Evolutionary conservation across 1,140 invertebrate genomes (phyloP).

Genomic region (Lamellibrachia luymesi): DNA sequence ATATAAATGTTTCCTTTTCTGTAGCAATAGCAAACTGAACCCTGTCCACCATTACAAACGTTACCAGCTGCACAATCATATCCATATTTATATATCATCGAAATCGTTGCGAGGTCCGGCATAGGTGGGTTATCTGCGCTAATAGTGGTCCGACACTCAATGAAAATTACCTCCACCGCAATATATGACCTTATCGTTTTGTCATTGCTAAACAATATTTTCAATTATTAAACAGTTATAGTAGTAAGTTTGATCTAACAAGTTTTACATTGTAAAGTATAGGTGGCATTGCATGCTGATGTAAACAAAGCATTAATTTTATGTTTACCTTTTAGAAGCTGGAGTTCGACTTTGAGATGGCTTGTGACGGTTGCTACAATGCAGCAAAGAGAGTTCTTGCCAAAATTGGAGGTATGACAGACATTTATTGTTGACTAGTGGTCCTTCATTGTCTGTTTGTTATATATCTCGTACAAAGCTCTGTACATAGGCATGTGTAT

Average conservation of each 20-base stretch:
- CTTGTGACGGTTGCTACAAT: constrained; percentile 80
- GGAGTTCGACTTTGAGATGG: constrained; percentile 82
- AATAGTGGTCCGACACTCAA: not conserved
- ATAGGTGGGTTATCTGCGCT: not conserved
- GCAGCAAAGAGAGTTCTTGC: constrained; percentile 75
- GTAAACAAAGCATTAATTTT: too few species aligned
- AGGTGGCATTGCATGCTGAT: too few species aligned
- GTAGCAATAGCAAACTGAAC: not conserved
- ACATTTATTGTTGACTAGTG: not conserved
- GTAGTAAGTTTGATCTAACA: too few species aligned
- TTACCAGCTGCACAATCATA: not conserved
- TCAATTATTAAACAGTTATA: too few species aligned
- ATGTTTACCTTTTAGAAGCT: constrained; percentile 50
- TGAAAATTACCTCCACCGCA: not conserved
- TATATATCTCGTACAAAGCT: too few species aligned
- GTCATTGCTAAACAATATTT: not conserved
- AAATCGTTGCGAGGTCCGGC: not conserved
- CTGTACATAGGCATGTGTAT: too few species aligned
- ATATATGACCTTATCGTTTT: not conserved
- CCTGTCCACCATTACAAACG: not conserved
- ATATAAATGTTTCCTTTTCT: not conserved
- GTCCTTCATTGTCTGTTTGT: too few species aligned
- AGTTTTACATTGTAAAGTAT: too few species aligned
- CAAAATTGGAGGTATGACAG: constrained; percentile 52
- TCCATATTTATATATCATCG: not conserved